Conservation (phyloP, 2,888 invertebrate genomes). For the Hyalella azteca region DNA sequence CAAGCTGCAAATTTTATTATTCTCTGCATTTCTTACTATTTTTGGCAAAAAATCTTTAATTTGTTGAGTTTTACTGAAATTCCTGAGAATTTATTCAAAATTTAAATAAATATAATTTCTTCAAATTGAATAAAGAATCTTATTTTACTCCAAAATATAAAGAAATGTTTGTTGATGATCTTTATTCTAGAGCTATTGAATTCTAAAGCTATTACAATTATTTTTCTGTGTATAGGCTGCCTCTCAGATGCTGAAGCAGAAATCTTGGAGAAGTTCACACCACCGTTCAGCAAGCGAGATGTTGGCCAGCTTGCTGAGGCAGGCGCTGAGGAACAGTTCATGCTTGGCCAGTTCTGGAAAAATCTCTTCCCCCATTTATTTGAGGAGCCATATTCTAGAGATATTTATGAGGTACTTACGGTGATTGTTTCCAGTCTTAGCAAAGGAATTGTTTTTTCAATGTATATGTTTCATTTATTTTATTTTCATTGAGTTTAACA, state of each 20-base stretch:
- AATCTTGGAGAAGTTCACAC: slow-evolving; percentile 44
- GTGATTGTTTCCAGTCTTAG: background rate
- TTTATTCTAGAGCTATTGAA: background rate
- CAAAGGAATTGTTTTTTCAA: background rate
- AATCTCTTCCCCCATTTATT: slow-evolving; percentile 49
- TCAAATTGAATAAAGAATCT: too few species aligned
- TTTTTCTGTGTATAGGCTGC: slow-evolving; percentile 42
- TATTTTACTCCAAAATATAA: background rate
- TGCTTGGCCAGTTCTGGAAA: slow-evolving; percentile 51
- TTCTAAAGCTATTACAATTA: background rate
- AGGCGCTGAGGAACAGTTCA: slow-evolving; percentile 48
- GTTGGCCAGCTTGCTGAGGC: slow-evolving; percentile 49
- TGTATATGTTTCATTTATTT: background rate
- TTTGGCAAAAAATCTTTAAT: too few species aligned
- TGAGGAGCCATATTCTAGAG: slow-evolving; percentile 41
- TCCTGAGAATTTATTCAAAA: too few species aligned
- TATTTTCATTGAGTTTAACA: background rate
- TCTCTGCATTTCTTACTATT: too few species aligned
- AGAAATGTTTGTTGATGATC: background rate
- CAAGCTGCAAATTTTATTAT: too few species aligned
- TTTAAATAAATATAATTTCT: too few species aligned
- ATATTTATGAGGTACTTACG: slow-evolving; percentile 42
- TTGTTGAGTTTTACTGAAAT: too few species aligned
- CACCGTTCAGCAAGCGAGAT: slow-evolving; percentile 44
- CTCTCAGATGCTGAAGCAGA: slow-evolving; percentile 43